A percentile compares a stretch with the other conserved stretches of the same genome.
These are phyloP conservation scores for Sphaerodactylus townsendi DNA, from an alignment of 2,113 vertebrate species.

Conservation along the genomic window DNA sequence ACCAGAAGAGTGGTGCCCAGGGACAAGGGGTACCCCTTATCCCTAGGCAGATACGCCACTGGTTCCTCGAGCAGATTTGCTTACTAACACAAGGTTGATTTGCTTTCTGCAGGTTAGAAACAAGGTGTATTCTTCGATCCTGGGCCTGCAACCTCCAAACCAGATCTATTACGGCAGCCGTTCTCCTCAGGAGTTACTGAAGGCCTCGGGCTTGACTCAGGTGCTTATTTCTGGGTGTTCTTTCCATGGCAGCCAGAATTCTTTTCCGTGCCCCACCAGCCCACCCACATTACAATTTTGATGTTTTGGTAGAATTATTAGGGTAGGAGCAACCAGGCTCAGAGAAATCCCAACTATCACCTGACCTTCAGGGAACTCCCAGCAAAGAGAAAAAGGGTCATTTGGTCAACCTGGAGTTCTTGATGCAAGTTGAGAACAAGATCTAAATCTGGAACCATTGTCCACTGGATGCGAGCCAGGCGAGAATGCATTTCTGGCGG, in stretches of 20 bases:
- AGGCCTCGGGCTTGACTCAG: constrained; percentile 94
- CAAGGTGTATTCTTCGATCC: constrained; percentile 92
- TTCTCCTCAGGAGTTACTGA: constrained; percentile 94
- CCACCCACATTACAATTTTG: neutral
- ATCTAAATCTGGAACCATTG: too few relatives aligned
- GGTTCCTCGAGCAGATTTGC: too few relatives aligned
- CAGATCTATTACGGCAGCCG: constrained; percentile 91
- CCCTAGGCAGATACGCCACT: too few relatives aligned
- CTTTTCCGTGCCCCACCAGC: neutral
- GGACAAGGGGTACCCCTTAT: too few relatives aligned
- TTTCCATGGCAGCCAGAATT: neutral
- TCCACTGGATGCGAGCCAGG: neutral
- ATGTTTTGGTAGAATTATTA: neutral
- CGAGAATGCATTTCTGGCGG: neutral
- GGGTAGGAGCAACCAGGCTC: neutral
- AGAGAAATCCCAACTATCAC: neutral
- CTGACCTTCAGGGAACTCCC: neutral
- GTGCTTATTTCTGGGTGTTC: constrained; percentile 49
- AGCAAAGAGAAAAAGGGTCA: neutral
- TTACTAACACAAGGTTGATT: fast-evolving
- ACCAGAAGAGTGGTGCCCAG: too few relatives aligned
- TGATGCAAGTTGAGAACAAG: neutral
- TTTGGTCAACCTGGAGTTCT: neutral
- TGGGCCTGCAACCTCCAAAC: constrained; percentile 84
- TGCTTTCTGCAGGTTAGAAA: constrained; percentile 81